Conservation (phyloP, 2,113 vertebrate genomes). For the Lutjanus erythropterus region DNA sequence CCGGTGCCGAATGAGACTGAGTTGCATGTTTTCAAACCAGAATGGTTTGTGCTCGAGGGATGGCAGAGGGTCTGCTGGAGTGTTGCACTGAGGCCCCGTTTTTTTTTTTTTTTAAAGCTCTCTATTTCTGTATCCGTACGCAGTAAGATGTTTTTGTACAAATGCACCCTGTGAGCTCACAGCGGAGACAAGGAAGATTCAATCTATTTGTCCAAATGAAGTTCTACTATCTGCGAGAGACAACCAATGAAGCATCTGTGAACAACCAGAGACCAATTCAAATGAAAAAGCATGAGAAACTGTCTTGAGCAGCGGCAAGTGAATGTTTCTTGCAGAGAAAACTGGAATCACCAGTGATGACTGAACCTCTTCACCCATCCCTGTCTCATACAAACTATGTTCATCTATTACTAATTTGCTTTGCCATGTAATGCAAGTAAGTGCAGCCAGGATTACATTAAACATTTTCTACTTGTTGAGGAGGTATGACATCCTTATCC, state of each 20-base stretch:
- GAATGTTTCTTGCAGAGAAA: slow-evolving; percentile 14
- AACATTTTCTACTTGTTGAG: not conserved
- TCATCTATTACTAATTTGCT: not conserved
- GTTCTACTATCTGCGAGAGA: not conserved
- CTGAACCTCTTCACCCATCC: not conserved
- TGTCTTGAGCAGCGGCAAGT: not conserved
- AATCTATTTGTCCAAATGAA: slow-evolving; percentile 20
- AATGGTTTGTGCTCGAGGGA: slow-evolving; percentile 11
- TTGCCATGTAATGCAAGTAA: not conserved
- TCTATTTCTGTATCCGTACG: slow-evolving; percentile 24
- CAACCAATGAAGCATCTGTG: not conserved
- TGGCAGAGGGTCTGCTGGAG: not conserved
- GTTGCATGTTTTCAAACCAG: slow-evolving; percentile 41
- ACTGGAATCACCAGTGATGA: slow-evolving; percentile 1
- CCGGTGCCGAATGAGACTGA: slow-evolving; percentile 41
- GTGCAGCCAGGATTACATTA: not conserved
- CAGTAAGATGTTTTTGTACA: not conserved
- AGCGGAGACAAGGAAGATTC: slow-evolving; percentile 8
- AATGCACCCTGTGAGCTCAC: not conserved
- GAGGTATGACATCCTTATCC: not conserved
- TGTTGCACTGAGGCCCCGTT: slow-evolving; percentile 2
- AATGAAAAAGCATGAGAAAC: not conserved
- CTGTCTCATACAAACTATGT: not conserved
- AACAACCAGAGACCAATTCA: slow-evolving; percentile 7
- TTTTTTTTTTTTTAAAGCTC: slow-evolving; percentile 23